Evolutionary conservation across 2,888 invertebrate species (phyloP), one percentile per base, ranked within the genome.

Genomic region (Polia nebulosa): DNA sequence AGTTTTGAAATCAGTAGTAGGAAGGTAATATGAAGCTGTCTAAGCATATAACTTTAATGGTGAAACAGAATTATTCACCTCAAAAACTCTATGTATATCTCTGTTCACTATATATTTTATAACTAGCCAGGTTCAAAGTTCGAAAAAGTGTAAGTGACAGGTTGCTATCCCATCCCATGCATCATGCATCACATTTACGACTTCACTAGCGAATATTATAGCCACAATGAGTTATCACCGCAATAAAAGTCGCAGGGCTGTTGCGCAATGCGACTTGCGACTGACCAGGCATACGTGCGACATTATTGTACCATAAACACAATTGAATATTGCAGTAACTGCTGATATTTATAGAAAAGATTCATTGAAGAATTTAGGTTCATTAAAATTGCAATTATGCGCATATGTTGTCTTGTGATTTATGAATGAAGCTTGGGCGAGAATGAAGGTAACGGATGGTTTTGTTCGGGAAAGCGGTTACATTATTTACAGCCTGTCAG

Each of bases 111-210:
- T 25, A 44, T 4, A 47, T 45, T 64, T 63, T 58, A 75, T 60
- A 53, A 53, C 56, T 25, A 41, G 39, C 9, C 20, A 41, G 56
- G 76, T 55, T 68, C 60, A 64, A 71, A 80, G 80, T 68, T 75
- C 59, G 15, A 70, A 82, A 79, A 82, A 82, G 72, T 82, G 67
- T 45, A 79, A 80, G 82, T 82, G 81, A 53, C 82, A 73, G 47
- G 62, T 71, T 52, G 47, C 45, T 57, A 70, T 79, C 64, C 45
- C 69, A 68, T 61, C 25, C 58, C 55, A 80, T 62, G 71, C 73
- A 73, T 69, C 61, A 73, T 76, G 80, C 71, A 69, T 67, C 73
- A 76, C 57, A 45, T 82, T 82, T 82, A 82, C 81, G 82, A 83
- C 78, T 62, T 61, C 63, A 72, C 71, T 71, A 56, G 82, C 70